phyloP scores from a whole-genome alignment of 2,113 vertebrate species.

The Psilopsiagon aymara region DNA sequence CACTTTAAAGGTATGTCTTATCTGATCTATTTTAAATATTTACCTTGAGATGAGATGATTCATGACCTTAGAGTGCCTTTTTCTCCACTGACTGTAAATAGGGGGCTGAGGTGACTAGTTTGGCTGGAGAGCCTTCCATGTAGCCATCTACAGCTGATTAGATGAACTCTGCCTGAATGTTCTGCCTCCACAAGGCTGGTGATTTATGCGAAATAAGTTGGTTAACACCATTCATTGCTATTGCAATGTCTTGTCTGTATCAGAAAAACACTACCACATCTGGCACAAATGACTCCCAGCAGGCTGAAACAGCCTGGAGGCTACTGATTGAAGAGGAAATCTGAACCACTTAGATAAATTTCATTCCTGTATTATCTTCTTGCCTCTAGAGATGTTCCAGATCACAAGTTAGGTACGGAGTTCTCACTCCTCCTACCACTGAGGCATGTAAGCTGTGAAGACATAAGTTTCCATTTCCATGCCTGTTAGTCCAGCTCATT shows the following conservation, averaged over 20 bases:
- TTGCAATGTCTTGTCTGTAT: neutral
- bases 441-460: neutral
- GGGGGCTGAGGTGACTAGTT: neutral
- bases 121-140: neutral
- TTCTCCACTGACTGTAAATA: neutral
- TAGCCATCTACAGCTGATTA: neutral
- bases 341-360: neutral
- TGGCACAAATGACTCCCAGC: slow-evolving; percentile 14
- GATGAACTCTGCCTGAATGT: neutral
- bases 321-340: slow-evolving; percentile 27
- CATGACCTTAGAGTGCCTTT: neutral
- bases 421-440: slow-evolving; percentile 23
- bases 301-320: slow-evolving; percentile 26
- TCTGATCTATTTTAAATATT: slow-evolving; percentile 25
- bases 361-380: slow-evolving; percentile 5
- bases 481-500: neutral
- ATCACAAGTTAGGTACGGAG: neutral
- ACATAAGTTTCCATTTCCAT: neutral
- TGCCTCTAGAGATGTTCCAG: slow-evolving; percentile 29
- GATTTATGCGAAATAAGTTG: neutral
- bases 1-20: slow-evolving; percentile 13
- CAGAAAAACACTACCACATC: neutral
- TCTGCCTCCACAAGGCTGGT: neutral
- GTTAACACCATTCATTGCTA: neutral
- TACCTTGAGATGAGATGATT: neutral